Conservation (phyloP, 2,797 vertebrate species). For the Alcedo quadribrachys region DNA sequence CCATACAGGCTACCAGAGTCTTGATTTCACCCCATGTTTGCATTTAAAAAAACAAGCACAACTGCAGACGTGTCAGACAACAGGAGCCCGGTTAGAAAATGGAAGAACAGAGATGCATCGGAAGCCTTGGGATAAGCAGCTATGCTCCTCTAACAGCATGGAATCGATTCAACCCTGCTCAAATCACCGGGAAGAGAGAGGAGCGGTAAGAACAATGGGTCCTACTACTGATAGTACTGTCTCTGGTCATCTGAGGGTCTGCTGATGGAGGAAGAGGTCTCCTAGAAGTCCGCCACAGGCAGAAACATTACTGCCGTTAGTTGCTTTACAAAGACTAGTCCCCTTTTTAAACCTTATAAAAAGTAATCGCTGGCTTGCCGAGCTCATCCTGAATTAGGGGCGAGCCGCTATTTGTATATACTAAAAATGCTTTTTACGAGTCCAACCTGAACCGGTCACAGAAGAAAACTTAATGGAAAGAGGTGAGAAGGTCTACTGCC, state of each 20-base stretch:
- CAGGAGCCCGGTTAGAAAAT: constrained; percentile 22
- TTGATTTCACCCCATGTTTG: constrained; percentile 44
- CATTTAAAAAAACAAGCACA: constrained; percentile 49
- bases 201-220: neutral
- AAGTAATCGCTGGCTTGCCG: constrained; percentile 5
- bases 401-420: neutral
- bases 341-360: neutral
- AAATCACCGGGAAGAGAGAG: neutral
- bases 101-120: constrained; percentile 23
- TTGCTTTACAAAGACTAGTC: neutral
- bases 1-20: constrained; percentile 60
- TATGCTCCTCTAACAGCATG: neutral
- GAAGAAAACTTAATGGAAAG: neutral
- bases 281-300: neutral
- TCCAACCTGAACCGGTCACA: constrained; percentile 1
- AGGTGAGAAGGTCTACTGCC: neutral
- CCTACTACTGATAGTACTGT: neutral
- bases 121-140: neutral
- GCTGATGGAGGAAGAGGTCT: neutral
- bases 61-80: constrained; percentile 49
- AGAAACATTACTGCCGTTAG: neutral
- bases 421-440: neutral
- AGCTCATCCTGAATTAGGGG: neutral
- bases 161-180: constrained; percentile 1
- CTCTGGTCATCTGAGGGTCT: neutral